These are phyloP conservation scores for Mormyrus hasselquistii DNA, from an alignment of 2,797 vertebrate genomes.

Conservation along the genomic window DNA sequence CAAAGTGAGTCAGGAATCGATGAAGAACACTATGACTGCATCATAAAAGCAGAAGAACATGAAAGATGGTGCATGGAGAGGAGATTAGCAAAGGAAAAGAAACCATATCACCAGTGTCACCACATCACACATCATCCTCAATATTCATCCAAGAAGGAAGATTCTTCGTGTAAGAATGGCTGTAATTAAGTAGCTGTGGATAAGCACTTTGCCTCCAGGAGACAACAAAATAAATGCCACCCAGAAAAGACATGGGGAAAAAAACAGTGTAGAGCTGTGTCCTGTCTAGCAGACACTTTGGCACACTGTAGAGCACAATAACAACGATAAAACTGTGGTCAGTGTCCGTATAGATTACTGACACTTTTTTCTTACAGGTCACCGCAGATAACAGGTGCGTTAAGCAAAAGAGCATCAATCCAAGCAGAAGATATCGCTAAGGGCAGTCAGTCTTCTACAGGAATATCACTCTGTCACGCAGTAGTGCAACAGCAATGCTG, in stretches of 20 bases:
- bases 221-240: background rate
- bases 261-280: background rate
- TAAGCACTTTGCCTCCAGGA: background rate
- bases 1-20: slow-evolving; percentile 26
- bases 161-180: background rate
- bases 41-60: slow-evolving; percentile 22
- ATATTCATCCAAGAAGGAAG: background rate
- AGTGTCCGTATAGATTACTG: background rate
- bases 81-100: background rate
- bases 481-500: background rate
- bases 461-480: background rate
- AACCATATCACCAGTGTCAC: background rate
- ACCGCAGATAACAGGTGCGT: background rate
- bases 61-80: slow-evolving; percentile 13
- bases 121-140: background rate
- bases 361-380: background rate
- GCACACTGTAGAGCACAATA: background rate
- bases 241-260: background rate
- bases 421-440: background rate
- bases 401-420: background rate
- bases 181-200: background rate
- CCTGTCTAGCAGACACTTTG: background rate
- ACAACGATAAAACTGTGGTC: background rate
- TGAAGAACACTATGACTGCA: slow-evolving; percentile 24
- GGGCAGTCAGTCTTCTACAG: background rate